These are phyloP conservation scores for Drosophila auraria DNA, from an alignment of 1,140 invertebrate species.

Conservation along the genomic window DNA sequence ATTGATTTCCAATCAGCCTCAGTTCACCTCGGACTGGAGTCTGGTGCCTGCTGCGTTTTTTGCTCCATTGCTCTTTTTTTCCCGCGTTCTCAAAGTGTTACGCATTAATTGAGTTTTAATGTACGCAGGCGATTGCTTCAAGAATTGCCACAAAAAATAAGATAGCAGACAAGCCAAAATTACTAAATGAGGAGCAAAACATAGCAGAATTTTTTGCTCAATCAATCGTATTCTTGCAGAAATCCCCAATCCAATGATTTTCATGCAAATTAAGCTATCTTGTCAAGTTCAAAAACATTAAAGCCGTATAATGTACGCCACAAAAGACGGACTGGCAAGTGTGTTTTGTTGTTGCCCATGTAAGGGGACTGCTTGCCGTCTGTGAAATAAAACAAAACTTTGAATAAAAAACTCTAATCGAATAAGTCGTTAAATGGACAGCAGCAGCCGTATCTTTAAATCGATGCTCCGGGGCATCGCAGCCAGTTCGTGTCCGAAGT, in stretches of 20 bases:
- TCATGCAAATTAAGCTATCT: conserved; percentile 74
- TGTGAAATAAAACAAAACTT: conserved; percentile 25
- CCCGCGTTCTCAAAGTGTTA: conserved; percentile 47
- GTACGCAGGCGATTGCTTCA: conserved; percentile 52
- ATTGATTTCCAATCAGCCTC: conserved; percentile 73
- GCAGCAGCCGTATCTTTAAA: conserved; percentile 27
- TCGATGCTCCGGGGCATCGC: conserved; percentile 26
- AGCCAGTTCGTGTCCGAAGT: conserved; percentile 72
- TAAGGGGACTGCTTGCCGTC: conserved; percentile 38
- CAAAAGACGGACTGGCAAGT: conserved; percentile 12
- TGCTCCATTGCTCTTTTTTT: conserved; percentile 18
- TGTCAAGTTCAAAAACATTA: conserved; percentile 81
- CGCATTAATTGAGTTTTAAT: conserved; percentile 78
- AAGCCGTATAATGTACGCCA: conserved; percentile 58
- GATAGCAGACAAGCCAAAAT: conserved; percentile 28
- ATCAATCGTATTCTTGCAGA: conserved; percentile 62
- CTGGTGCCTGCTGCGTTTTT: conserved; percentile 24
- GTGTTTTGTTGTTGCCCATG: conserved; percentile 42
- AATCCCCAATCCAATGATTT: conserved; percentile 55
- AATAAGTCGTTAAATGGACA: conserved; percentile 66
- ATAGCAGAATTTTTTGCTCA: conserved; percentile 51
- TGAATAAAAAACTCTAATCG: conserved; percentile 60
- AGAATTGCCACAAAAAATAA: conserved; percentile 42
- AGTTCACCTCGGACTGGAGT: conserved; percentile 43
- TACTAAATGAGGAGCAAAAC: conserved; percentile 37